A percentile compares a stretch with the other conserved stretches of the same genome.
phyloP scores from a whole-genome alignment of 2,888 invertebrate species.

The Stenodera caucasica region DNA sequence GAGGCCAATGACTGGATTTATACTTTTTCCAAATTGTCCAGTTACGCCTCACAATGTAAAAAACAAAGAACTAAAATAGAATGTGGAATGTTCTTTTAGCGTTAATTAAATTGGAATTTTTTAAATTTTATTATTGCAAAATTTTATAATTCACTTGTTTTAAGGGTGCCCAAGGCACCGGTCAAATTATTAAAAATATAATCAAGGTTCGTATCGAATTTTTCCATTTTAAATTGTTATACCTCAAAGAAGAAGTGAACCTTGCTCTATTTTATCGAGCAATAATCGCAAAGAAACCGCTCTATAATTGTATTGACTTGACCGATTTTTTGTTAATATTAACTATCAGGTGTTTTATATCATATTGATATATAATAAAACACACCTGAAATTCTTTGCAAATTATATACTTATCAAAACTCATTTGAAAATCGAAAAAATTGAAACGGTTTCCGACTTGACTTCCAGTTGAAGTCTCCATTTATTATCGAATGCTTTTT shows the following conservation, averaged over 20 bases:
- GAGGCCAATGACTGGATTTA: not conserved
- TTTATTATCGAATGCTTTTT: not conserved
- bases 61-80: too few relatives aligned
- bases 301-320: not conserved
- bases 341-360: not conserved
- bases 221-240: not conserved
- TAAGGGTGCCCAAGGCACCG: too few relatives aligned
- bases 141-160: too few relatives aligned
- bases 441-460: not conserved
- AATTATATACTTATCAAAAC: not conserved
- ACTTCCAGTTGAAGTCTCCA: not conserved
- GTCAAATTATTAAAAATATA: too few relatives aligned
- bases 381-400: conserved; percentile 2
- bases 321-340: not conserved
- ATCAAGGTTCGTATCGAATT: too few relatives aligned
- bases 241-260: not conserved
- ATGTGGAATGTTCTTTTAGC: not conserved
- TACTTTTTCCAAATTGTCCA: not conserved
- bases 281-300: not conserved
- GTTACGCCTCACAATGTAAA: not conserved
- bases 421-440: too few relatives aligned
- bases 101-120: not conserved
- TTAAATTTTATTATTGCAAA: too few relatives aligned
- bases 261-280: not conserved
- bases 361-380: not conserved